Conservation (phyloP, 1,140 invertebrate genomes). For the Phthorimaea operculella region DNA sequence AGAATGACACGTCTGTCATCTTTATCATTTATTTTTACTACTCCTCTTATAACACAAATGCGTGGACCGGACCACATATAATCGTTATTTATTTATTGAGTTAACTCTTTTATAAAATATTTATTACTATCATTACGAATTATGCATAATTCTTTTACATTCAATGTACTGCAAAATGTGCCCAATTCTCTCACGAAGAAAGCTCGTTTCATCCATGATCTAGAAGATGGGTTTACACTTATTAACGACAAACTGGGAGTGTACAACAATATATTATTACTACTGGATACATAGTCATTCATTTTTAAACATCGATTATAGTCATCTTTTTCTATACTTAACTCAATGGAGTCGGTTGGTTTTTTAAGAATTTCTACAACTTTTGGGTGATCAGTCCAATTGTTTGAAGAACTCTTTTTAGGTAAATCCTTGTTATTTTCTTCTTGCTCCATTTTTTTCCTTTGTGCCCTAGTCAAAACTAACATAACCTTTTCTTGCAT, state of each 20-base stretch:
- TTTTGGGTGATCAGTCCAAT: not conserved
- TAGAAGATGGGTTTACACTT: not conserved
- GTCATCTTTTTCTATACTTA: not conserved
- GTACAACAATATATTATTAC: not conserved
- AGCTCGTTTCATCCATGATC: not conserved
- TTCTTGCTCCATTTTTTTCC: not conserved
- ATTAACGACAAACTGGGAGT: not conserved
- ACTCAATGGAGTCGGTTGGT: not conserved
- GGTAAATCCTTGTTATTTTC: no score
- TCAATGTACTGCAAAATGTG: not conserved
- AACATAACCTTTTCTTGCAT: slow-evolving; percentile 15
- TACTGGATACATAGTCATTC: not conserved
- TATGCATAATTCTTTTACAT: not conserved
- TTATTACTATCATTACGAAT: not conserved
- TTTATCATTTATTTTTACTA: not conserved
- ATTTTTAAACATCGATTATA: not conserved
- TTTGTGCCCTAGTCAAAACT: slow-evolving; percentile 19
- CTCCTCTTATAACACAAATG: not conserved
- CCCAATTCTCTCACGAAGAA: not conserved
- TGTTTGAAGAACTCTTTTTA: not conserved
- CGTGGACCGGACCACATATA: not conserved
- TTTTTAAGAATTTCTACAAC: slow-evolving; percentile 4
- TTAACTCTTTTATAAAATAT: slow-evolving; percentile 1
- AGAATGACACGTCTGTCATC: not conserved
- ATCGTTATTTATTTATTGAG: not conserved